Evolutionary conservation across 2,113 vertebrate genomes (phyloP).

Genomic region (Helogale parvula): DNA sequence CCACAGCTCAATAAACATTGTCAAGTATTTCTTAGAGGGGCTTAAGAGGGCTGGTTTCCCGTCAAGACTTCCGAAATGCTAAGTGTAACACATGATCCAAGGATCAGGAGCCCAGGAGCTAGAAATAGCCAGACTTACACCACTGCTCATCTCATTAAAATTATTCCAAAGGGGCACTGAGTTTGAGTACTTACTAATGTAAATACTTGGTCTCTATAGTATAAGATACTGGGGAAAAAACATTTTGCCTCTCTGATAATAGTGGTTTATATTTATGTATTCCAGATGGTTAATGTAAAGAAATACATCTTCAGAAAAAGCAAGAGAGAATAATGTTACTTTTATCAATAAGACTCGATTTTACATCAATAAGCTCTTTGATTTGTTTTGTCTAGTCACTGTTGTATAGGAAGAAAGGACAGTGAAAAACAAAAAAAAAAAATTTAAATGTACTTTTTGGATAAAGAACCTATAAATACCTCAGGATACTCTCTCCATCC

Average conservation of each 20-base stretch:
- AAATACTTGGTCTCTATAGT: not conserved
- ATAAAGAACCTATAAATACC: constrained; percentile 85
- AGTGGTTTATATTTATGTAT: not conserved
- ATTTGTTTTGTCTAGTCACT: constrained; percentile 24
- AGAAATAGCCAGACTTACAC: not conserved
- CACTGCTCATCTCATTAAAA: constrained; percentile 38
- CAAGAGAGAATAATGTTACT: not conserved
- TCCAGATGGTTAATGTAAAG: constrained; percentile 4
- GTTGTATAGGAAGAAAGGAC: not conserved
- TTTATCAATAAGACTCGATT: constrained; percentile 40
- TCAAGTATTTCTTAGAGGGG: constrained; percentile 48
- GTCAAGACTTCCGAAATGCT: constrained; percentile 36
- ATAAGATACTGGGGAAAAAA: not conserved
- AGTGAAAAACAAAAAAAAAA: not conserved
- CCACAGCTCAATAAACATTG: constrained; percentile 52
- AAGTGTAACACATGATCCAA: not conserved
- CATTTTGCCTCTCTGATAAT: constrained; percentile 34
- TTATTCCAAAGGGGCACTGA: not conserved
- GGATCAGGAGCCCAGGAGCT: not conserved
- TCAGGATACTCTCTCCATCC: constrained; percentile 99
- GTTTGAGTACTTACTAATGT: not conserved
- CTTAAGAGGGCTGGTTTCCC: not conserved
- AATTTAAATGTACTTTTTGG: not conserved
- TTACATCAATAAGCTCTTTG: not conserved
- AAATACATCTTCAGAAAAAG: constrained; percentile 56